These are phyloP conservation scores for Eristalis intricaria DNA, from an alignment of 2,888 invertebrate species.

Conservation along the genomic window DNA sequence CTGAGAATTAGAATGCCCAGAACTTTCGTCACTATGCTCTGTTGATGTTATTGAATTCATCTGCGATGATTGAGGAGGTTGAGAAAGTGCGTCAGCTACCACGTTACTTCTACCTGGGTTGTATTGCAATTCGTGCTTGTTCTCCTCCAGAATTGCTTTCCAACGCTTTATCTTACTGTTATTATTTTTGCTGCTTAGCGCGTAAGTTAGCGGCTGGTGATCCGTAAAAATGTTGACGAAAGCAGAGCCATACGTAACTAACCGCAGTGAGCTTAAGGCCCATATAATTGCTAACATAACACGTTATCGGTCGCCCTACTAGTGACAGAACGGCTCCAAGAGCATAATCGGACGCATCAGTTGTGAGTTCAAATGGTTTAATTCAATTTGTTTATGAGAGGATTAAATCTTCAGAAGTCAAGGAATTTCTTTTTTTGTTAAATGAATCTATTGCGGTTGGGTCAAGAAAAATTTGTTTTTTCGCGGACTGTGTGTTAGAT, in stretches of 20 bases:
- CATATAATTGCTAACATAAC: conserved; percentile 22
- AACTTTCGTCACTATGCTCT: conserved; percentile 21
- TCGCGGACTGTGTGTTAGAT: background rate
- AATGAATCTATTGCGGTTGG: background rate
- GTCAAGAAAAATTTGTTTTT: background rate
- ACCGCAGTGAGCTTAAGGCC: conserved; percentile 9
- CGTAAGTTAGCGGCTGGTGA: conserved; percentile 58
- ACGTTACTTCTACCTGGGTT: conserved; percentile 53
- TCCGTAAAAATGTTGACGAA: conserved; percentile 51
- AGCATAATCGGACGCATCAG: conserved; percentile 74
- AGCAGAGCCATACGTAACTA: conserved; percentile 41
- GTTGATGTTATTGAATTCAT: conserved; percentile 19
- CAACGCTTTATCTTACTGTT: conserved; percentile 57
- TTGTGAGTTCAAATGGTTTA: conserved; percentile 64
- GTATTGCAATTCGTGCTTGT: conserved; percentile 57
- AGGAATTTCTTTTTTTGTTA: background rate
- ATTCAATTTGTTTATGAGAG: background rate
- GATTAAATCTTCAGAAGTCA: background rate
- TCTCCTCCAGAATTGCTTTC: conserved; percentile 52
- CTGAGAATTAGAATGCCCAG: conserved; percentile 16
- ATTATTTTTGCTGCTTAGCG: conserved; percentile 54
- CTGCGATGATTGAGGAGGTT: conserved; percentile 27
- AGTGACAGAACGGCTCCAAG: conserved; percentile 74
- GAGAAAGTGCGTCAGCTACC: conserved; percentile 50
- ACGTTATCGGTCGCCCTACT: conserved; percentile 24